Evolutionary conservation across 2,888 invertebrate species (phyloP), one percentile per base, ranked within the genome.

Genomic region (Drosophila anomalata): DNA sequence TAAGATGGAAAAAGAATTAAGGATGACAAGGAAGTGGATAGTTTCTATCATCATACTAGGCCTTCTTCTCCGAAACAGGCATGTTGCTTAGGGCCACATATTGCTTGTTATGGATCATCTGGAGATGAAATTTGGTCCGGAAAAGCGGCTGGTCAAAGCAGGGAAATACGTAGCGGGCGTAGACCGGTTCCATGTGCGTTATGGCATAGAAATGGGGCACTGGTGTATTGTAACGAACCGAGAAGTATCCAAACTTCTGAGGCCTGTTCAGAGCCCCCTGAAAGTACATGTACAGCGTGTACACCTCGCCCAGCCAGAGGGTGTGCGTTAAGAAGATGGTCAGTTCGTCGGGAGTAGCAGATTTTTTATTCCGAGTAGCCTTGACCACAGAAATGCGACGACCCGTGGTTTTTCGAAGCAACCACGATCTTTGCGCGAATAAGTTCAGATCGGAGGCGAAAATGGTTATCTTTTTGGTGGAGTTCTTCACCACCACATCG

Each of bases 131-230:
- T 8, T 94, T 95, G 0, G 97, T 96, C 88, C 97, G 97, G 92
- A 95, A 94, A 26, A 94, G 93, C 0, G 97, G 97, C 91, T 97
- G 97, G 90, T 97, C 97, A 92, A 96, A 97, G 91, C 97, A 97
- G 0, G 97, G 97, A 92, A 97, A 97, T 0, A 96, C 96, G 71
- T 94, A 93, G 33, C 97, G 93, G 0, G 97, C 97, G 22, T 73
- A 76, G n/a, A 93, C 94, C 0, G 96, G 93, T 81, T 96, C 95
- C 90, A 96, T 97, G 89, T 97, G 96, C 0, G 97, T 96, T 1
- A 95, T 93, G 0, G 56, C 26, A 36, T 59, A 65, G 2, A 33
- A 41, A 6, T n/a, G 20, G 5, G 6, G 7, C 3, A 24, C 56
- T 3, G 14, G 9, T n/a, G 36, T 9, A 4, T 31, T 36, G 14